Base-by-base conservation (phyloP, 1,140 invertebrate species). In the Drosophila navojoa region DNA sequence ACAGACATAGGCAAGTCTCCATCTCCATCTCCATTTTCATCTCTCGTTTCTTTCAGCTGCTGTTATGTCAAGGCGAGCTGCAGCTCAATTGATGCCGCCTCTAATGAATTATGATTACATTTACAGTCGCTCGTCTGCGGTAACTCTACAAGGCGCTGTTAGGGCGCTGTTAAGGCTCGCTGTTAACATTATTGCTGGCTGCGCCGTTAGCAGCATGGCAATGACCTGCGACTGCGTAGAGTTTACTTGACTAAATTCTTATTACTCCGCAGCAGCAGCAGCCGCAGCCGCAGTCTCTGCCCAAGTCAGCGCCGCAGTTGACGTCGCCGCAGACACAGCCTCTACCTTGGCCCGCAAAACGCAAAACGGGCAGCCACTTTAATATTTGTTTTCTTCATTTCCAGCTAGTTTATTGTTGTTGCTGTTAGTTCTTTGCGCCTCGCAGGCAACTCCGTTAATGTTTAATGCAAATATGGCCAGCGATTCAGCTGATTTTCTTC, bases 361-460 rank as follows among this genome's bases (percentile, higher is more conserved):
- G 42, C 9, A 16, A 57, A 50, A 53, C 54, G 61, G 58, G 22
- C 77, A 63, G 79, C 79, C 47, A 73, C 47, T 87, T 86, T 87
- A 79, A 82, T 87, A 73, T 79, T 89, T 87, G 77, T 82, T 89
- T 87, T 87, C 84, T 79, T 87, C 25, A 67, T 71, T 77, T 86
- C 76, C 70, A 66, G 71, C 78, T 78, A 81, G 71, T 64, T 64
- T 63, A 49, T 70, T 49, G 11, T 57, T 64, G 35, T 27, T 63
- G 47, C 10, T 64, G 42, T 63, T 62, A 61, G 60, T 62, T 22
- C 29, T 50, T 45, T 22, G 45, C 40, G 32, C 50, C 25, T 16
- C 32, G 35, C 44, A 54, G 47, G 35, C 50, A 63, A 44, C 75
- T 60, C 82, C 79, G 84, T 87, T 86, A 86, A 86, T 82, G 84